Conservation (phyloP, 2,113 vertebrate genomes). For the Tachysurus fulvidraco region DNA sequence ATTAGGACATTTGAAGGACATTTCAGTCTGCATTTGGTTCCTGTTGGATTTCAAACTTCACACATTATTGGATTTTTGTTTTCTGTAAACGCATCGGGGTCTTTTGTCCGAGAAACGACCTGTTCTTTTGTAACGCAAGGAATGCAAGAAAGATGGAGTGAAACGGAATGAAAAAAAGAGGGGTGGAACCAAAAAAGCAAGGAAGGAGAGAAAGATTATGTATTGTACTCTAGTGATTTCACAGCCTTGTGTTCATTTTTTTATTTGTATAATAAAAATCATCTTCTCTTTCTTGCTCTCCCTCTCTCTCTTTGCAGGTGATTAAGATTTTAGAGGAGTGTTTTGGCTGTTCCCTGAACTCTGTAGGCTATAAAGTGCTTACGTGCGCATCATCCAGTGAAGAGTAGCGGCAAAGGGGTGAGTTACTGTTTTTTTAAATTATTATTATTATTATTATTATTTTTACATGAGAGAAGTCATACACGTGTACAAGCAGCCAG, state of each 20-base stretch:
- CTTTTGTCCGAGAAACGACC: neutral
- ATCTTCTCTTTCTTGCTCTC: constrained; percentile 8
- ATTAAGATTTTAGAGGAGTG: constrained; percentile 73
- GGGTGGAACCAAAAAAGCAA: too few species aligned
- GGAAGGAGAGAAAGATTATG: neutral
- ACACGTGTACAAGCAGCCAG: constrained; percentile 73
- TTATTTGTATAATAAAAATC: neutral
- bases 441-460: neutral
- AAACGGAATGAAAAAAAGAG: neutral
- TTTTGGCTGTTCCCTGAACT: constrained; percentile 71
- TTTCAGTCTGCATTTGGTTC: neutral
- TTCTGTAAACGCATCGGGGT: neutral
- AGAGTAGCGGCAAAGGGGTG: constrained; percentile 73
- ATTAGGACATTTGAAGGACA: neutral
- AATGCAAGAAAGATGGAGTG: neutral
- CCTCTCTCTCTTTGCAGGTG: constrained; percentile 58
- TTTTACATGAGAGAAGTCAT: neutral
- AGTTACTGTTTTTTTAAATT: neutral
- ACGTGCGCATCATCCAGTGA: constrained; percentile 74
- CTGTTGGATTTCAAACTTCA: too few species aligned
- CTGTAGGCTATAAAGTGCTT: constrained; percentile 71
- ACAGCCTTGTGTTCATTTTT: neutral
- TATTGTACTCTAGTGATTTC: neutral
- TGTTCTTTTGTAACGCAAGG: neutral
- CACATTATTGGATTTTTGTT: too few species aligned